phyloP scores from a whole-genome alignment of 2,888 invertebrate genomes.

The Dicycla oo region DNA sequence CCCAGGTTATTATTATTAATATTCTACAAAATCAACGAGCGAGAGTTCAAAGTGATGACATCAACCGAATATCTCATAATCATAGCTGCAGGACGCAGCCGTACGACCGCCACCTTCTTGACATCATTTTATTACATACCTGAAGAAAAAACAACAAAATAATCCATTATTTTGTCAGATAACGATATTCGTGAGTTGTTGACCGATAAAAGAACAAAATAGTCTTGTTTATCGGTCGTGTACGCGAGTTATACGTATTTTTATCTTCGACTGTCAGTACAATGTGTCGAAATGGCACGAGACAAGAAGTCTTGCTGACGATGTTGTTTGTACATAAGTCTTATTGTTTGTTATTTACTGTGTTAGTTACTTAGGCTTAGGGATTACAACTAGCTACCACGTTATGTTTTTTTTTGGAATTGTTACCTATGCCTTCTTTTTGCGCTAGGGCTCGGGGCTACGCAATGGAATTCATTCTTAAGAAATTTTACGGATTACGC shows the following conservation, averaged over 20 bases:
- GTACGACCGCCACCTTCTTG: background rate
- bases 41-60: too few species aligned
- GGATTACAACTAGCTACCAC: too few species aligned
- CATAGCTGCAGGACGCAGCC: background rate
- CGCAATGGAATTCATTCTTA: too few species aligned
- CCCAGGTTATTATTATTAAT: too few species aligned
- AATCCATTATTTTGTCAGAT: background rate
- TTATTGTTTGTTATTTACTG: background rate
- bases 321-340: background rate
- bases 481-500: too few species aligned
- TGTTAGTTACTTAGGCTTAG: background rate
- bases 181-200: slow-evolving; percentile 8
- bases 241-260: background rate
- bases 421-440: slow-evolving; percentile 8
- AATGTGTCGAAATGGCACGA: background rate
- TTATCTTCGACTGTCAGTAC: slow-evolving; percentile 20
- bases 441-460: background rate
- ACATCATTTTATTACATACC: background rate
- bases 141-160: slow-evolving; percentile 4
- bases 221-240: slow-evolving; percentile 1
- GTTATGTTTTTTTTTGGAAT: too few species aligned
- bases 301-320: background rate
- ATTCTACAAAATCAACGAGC: too few species aligned
- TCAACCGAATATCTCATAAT: too few species aligned
- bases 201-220: slow-evolving; percentile 27